Evolutionary conservation across 2,113 vertebrate genomes (phyloP), one percentile per base, ranked within the genome.

Genomic region (Castor canadensis): DNA sequence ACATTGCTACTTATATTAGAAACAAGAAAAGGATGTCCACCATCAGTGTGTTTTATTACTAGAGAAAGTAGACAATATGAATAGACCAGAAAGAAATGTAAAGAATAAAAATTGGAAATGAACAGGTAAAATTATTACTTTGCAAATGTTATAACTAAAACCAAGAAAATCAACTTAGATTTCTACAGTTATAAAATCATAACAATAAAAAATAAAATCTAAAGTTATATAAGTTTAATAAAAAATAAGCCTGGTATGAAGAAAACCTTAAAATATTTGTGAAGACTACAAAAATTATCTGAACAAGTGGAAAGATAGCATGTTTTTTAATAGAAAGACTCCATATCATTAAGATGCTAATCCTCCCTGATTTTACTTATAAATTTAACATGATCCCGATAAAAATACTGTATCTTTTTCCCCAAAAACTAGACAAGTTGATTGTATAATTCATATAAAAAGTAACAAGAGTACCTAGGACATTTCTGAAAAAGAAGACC

Each of bases 341-440:
- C 77, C 77, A 52, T 72, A 86, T 97, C 93, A 96, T 95, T 97
- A 96, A 96, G 84, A 97, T 95, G 96, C 91, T 97, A 97, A 96
- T 94, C 91, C 82, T 96, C 40, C 71, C 66, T 93, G 77, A 82
- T 32, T 95, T 97, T 97, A 95, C 84, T 95, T 95, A 97, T 96
- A 97, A 97, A 96, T 96, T 95, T 96, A 96, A 95, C 95, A 96
- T 91, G 93, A 96, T 96, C 49, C 54, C 49, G 91, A 89, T 96
- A 96, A 97, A 97, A 97, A 97, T 95, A 95, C 47, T 81, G 79
- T 81, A 38, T 89, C 88, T 88, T 81, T 95, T 81, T 69, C 35
- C 82, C 47, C 56, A 76, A 52, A 45, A 64, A 91, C 56, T 91
- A 93, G 93, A 86, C 67, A 97, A 95, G 85, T 94, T 94, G 82